Evolutionary conservation across 2,797 vertebrate species (phyloP).

Genomic region (Lemur catta): DNA sequence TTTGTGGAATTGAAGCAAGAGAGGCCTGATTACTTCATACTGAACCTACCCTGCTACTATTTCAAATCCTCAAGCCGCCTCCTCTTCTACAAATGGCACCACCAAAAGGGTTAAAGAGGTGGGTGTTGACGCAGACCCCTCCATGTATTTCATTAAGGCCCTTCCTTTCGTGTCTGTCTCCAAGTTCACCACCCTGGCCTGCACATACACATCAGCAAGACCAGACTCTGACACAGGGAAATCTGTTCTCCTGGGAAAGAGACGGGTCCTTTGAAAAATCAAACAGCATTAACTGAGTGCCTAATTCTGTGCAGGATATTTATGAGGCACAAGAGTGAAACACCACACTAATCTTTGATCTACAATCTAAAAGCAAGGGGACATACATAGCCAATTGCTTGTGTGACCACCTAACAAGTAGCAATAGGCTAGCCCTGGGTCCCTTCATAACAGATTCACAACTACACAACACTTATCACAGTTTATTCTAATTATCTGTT

Average conservation of each 20-base stretch:
- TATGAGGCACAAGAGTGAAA: not conserved
- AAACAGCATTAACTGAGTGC: not conserved
- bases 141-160: not conserved
- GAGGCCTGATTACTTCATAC: slow-evolving; percentile 26
- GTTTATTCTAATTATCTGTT: not conserved
- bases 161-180: not conserved
- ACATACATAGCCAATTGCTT: not conserved
- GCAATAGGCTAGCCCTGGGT: not conserved
- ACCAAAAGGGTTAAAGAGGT: not conserved
- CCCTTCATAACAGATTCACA: not conserved
- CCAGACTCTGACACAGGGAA: not conserved
- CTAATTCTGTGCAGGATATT: not conserved
- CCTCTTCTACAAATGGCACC: not conserved
- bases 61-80: slow-evolving; percentile 1
- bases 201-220: not conserved
- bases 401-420: not conserved
- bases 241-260: not conserved
- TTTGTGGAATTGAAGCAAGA: not conserved
- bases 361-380: not conserved
- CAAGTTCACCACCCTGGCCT: not conserved
- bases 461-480: not conserved
- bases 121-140: not conserved
- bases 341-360: not conserved
- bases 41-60: not conserved
- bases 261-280: not conserved